These are phyloP conservation scores for Phaonia tiefii DNA, from an alignment of 2,888 invertebrate genomes.

Conservation along the genomic window DNA sequence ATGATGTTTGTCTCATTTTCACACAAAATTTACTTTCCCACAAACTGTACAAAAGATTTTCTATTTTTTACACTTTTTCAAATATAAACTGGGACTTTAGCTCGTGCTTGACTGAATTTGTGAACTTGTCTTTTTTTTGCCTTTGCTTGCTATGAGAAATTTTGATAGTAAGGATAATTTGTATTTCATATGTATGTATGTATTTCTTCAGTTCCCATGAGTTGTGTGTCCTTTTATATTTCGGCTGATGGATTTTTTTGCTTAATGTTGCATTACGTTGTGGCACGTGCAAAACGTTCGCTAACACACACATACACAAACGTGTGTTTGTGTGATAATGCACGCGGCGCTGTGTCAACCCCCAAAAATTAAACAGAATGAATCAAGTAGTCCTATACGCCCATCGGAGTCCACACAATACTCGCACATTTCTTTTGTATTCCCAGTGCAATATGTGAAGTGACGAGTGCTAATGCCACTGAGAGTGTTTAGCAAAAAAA, in stretches of 20 bases:
- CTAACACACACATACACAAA: constrained; percentile 1
- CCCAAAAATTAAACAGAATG: not conserved
- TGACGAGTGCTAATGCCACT: constrained; percentile 4
- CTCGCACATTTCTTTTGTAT: constrained; percentile 25
- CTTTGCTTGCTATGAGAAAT: not conserved
- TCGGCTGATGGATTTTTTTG: constrained; percentile 7
- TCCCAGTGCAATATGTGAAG: constrained; percentile 52
- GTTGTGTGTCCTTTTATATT: not conserved
- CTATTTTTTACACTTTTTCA: not conserved
- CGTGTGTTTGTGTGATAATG: not conserved
- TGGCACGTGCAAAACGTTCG: constrained; percentile 63
- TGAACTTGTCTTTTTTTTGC: constrained; percentile 27
- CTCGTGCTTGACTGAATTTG: not conserved
- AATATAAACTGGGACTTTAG: not conserved
- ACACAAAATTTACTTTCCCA: constrained; percentile 21
- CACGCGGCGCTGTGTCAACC: not conserved
- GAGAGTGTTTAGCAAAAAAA: constrained; percentile 6
- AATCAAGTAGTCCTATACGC: not conserved
- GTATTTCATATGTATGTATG: no score
- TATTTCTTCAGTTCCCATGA: constrained; percentile 12
- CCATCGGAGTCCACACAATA: no score
- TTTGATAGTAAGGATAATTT: not conserved
- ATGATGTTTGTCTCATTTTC: not conserved
- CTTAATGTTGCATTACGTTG: constrained; percentile 49
- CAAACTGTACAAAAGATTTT: constrained; percentile 32